Evolutionary conservation across 2,888 invertebrate genomes (phyloP).

Genomic region (Chalcis sispes): DNA sequence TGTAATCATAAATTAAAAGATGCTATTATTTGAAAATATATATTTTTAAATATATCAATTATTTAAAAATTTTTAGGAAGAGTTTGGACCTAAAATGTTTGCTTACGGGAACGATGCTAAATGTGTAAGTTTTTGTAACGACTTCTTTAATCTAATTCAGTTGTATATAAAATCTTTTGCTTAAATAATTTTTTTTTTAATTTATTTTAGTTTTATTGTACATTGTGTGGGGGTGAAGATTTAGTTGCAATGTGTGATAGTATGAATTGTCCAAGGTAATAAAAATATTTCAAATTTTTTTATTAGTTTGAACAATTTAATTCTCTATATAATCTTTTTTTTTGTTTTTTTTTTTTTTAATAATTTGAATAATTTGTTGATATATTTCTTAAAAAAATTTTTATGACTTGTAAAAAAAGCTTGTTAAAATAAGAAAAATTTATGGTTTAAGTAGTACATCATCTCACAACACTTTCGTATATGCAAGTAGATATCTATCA

Average conservation of each 20-base stretch:
- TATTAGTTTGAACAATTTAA: background rate
- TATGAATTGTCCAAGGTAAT: constrained; percentile 70
- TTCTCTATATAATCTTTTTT: background rate
- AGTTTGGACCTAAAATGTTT: constrained; percentile 67
- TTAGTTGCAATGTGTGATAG: constrained; percentile 71
- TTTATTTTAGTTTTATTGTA: constrained; percentile 68
- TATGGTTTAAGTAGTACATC: no score
- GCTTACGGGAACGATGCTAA: constrained; percentile 72
- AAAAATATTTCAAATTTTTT: constrained; percentile 7
- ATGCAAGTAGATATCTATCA: no score
- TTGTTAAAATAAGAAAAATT: no score
- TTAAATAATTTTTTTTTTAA: constrained; percentile 19
- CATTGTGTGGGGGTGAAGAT: constrained; percentile 69
- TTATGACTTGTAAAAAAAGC: no score
- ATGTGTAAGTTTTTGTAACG: constrained; percentile 66
- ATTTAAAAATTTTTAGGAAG: constrained; percentile 59
- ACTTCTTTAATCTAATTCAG: constrained; percentile 27
- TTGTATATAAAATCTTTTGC: constrained; percentile 3
- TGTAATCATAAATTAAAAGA: background rate
- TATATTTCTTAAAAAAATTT: no score
- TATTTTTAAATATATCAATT: constrained; percentile 44
- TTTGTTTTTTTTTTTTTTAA: constrained; percentile 6
- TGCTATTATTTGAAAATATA: constrained; percentile 12
- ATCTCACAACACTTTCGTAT: no score
- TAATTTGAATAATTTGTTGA: constrained; percentile 13